Conservation (phyloP, 1,140 invertebrate species). For the Druon quercuslanigerum region DNA sequence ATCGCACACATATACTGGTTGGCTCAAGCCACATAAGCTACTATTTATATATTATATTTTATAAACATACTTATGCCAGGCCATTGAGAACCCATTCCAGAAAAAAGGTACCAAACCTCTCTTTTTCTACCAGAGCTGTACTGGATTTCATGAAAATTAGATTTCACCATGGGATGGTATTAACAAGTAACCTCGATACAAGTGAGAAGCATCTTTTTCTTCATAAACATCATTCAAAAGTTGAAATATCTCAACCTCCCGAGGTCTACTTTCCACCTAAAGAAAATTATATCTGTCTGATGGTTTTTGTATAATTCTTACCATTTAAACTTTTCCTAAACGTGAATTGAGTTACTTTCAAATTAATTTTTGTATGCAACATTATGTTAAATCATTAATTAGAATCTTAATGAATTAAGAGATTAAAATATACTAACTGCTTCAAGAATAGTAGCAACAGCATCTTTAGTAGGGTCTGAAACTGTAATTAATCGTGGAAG, state of each 20-base stretch:
- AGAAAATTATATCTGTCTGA: conserved; percentile 2
- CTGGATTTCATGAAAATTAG: conserved; percentile 4
- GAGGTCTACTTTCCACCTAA: conserved; percentile 45
- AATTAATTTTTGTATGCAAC: neutral
- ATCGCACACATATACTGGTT: too few species aligned
- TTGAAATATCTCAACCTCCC: conserved; percentile 70
- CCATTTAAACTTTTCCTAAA: too few species aligned
- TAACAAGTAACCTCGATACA: conserved; percentile 72
- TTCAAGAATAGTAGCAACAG: conserved; percentile 71
- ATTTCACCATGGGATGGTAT: conserved; percentile 32
- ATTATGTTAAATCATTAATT: too few species aligned
- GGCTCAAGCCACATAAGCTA: neutral
- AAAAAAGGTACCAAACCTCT: conserved; percentile 79
- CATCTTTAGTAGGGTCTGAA: conserved; percentile 79
- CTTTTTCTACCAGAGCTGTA: neutral
- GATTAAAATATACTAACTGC: conserved; percentile 48
- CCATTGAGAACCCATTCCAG: conserved; percentile 86
- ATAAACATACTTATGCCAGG: conserved; percentile 77
- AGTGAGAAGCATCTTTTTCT: conserved; percentile 65
- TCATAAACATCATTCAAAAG: conserved; percentile 73
- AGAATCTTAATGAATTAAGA: neutral
- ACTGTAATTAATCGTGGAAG: conserved; percentile 74
- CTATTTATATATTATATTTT: neutral
- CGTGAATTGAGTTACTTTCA: neutral
- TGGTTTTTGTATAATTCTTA: too few species aligned